Base-by-base conservation (phyloP, 2,113 vertebrate species). In the Myodes glareolus region DNA sequence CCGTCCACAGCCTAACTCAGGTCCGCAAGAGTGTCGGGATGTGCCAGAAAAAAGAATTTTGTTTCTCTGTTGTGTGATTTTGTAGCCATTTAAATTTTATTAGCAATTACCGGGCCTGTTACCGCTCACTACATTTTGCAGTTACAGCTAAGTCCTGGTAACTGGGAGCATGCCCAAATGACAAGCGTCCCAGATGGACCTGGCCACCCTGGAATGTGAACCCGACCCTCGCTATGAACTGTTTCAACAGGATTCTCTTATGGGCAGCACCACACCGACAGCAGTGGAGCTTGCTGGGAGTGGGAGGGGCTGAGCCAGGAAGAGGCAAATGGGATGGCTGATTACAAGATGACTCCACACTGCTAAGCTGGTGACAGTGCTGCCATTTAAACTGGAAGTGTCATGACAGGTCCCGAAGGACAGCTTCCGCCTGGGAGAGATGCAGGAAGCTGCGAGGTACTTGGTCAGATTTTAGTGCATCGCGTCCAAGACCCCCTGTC, bases 81-180 rank as follows among this genome's bases (percentile, higher is more conserved):
- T 98, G 94, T 91, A 97, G 96, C 55, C 92, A 84, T 97, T 97
- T 96, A 97, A 95, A 91, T 97, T 96, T 96, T 96, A 97, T 95
- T 95, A 95, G 97, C 98, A 94, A 97, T 98, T 96, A 96, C 27
- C 0, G 1, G 93, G 76, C 72, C 90, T 61, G 81, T 97, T 94
- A 89, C 88, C 67, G 52, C 92, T 45, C 76, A 95, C 7, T 23
- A 52, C 39, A 82, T 88, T 42, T 36, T 89, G 80, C 67, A 23
- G 65, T 52, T 68, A 73, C 31, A 73, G 97, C 93, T 95, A 91
- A 93, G 47, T 39, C 73, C 77, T 93, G 84, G 91, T 61, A 86
- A 68, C 0, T 3, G 63, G 45, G 75, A 91, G 47, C 1, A 16
- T 25, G 73, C 78, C 67, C 12, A 76, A 63, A 42, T 6, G 27